phyloP scores from a whole-genome alignment of 2,888 invertebrate species.

The Microdon myrmicae region DNA sequence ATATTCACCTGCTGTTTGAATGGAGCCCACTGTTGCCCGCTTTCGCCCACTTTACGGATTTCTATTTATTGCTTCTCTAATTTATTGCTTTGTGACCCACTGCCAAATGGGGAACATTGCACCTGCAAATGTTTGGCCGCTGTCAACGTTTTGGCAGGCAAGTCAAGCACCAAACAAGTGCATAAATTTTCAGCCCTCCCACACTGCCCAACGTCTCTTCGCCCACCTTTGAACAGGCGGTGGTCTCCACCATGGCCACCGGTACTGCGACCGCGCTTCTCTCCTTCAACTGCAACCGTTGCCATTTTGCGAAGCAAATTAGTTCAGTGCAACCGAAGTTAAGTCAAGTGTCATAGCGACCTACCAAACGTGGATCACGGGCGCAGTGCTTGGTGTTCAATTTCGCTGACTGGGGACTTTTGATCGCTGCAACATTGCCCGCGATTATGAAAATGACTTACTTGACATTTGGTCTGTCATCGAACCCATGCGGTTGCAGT shows the following conservation, averaged over 20 bases:
- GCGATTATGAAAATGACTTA: constrained; percentile 48
- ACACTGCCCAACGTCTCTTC: constrained; percentile 15
- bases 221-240: too few relatives aligned
- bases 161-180: constrained; percentile 50
- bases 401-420: constrained; percentile 26
- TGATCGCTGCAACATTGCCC: too few relatives aligned
- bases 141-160: constrained; percentile 48
- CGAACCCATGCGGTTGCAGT: constrained; percentile 29
- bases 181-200: constrained; percentile 42
- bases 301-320: constrained; percentile 46
- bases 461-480: constrained; percentile 51
- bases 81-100: constrained; percentile 42
- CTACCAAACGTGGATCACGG: too few relatives aligned
- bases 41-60: neutral
- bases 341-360: constrained; percentile 24
- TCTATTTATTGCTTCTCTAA: constrained; percentile 20
- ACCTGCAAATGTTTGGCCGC: constrained; percentile 51
- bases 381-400: constrained; percentile 7
- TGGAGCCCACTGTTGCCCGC: constrained; percentile 10
- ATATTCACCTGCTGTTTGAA: constrained; percentile 21
- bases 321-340: constrained; percentile 34
- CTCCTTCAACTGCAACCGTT: too few relatives aligned
- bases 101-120: constrained; percentile 51
- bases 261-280: neutral
- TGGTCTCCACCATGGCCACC: neutral